These are phyloP conservation scores for Melinopterus prodromus DNA, from an alignment of 2,888 invertebrate species.

Conservation along the genomic window DNA sequence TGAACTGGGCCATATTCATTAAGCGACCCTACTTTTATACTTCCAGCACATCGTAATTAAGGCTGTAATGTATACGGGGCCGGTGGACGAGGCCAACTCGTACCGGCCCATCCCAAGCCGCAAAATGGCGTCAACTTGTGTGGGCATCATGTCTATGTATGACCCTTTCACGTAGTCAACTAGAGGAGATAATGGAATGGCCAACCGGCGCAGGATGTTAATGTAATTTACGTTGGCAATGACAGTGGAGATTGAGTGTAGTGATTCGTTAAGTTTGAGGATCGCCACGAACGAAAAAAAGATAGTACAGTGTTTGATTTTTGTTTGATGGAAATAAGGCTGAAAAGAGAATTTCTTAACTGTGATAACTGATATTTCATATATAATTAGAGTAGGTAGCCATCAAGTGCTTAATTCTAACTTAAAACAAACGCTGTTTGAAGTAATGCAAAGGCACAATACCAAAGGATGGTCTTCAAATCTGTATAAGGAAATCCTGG, in stretches of 20 bases:
- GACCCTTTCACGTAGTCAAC: neutral
- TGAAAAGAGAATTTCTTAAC: too few relatives aligned
- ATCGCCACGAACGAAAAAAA: too few relatives aligned
- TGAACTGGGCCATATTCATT: conserved; percentile 4
- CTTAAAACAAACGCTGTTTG: too few relatives aligned
- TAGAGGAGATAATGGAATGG: neutral
- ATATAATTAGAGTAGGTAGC: too few relatives aligned
- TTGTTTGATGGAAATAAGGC: too few relatives aligned
- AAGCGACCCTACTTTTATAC: neutral
- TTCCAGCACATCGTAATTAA: conserved; percentile 4
- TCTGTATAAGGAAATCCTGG: too few relatives aligned
- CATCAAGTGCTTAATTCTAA: too few relatives aligned
- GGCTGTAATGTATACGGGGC: neutral
- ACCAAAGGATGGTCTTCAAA: too few relatives aligned
- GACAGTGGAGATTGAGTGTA: neutral
- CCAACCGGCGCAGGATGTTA: neutral
- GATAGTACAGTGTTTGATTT: too few relatives aligned
- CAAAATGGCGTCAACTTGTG: neutral
- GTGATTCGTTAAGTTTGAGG: neutral
- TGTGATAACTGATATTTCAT: too few relatives aligned
- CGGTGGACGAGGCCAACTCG: neutral
- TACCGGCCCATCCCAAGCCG: neutral
- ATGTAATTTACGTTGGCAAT: neutral
- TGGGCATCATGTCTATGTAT: neutral
- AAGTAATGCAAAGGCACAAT: too few relatives aligned